Base-by-base conservation (phyloP, 2,888 invertebrate species). In the Parochlus steinenii region DNA sequence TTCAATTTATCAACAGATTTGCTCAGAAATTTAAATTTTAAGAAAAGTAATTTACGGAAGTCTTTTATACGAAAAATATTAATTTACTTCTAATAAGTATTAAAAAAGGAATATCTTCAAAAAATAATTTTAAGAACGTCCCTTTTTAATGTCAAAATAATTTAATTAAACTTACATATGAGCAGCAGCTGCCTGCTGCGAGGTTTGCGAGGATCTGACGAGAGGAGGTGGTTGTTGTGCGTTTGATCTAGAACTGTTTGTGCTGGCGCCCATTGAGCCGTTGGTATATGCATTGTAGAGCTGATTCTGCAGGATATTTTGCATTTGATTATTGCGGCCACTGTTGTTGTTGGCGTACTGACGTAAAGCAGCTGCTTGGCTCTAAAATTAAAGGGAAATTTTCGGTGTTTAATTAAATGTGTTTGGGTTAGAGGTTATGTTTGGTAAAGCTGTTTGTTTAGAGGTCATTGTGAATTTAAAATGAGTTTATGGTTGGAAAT, bases 211-310 rank as follows among this genome's bases (percentile, higher is more conserved):
- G 28, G 66, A 58, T 49, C 69, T 60, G 47, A 69, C 68, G 40
- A 69, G 59, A 31, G 67, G 69, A 39, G 69, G 70, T 42, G 69
- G 69, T 40, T 65, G 62, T 55, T 68, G 69, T n/a, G 48, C 49
- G 24, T 29, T 29, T 24, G 12, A 17, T 18, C 34, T 20, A 8
- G 31, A 14, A 18, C 40, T 40, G 33, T 40, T 41, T 39, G 41
- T 44, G 27, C 43, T 44, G n/a, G 37, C 18, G 29, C 40, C 29
- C 23, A 30, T 28, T 30, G 39, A 6, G 33, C 22, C 20, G 2
- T 19, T 15, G n/a, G 31, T 20, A 15, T 30, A 20, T 19, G 33
- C 17, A 17, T 37, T 43, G 38, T 38, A 30, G 26, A 28, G 37
- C 33, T 26, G 27, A 30, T 25, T 42, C 23, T 38, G 38, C 15